Evolutionary conservation across 2,797 vertebrate genomes (phyloP), one percentile per base, ranked within the genome.

Genomic region (Botia kubotai): DNA sequence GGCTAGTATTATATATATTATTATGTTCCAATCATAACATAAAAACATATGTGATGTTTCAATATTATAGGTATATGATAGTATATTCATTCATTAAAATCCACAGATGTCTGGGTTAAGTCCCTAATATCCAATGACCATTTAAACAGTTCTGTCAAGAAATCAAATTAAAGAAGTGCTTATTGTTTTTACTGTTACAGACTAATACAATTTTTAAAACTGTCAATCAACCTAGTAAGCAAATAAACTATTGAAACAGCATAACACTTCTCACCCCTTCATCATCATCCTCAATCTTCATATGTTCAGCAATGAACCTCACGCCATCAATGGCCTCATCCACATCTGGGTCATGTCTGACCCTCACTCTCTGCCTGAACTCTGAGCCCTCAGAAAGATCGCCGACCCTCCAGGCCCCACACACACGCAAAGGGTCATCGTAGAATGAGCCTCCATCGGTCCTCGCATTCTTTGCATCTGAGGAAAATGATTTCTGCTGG

Each of bases 311-410:
- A 6, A 95, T 93, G 83, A 93, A 95, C 82, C 83, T 89, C 57
- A 95, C 93, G 6, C 94, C 94, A 14, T 94, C 92, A 53, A 94
- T 90, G 1, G 94, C 94, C 82, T 93, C 94, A 72, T 94, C 91
- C 77, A 94, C 72, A 23, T 92, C 91, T 1, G 88, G 86, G 63
- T 94, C 91, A 81, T 87, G 86, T 70, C 90, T 91, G 71, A 29
- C 50, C 39, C 84, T 82, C 77, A 89, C 67, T 70, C 87, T 90
- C 80, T 90, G 89, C 50, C 83, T 88, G 74, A 91, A 86, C 82
- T 93, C 93, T 0, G 90, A 87, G 3, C 82, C 89, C n/a, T 94
- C 92, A 0, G 91, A 88, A 60, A 90, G 60, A 43, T 93, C 90
- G 0, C 90, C 87, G 46, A 84, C 66, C 80, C 86, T 91, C 93